These are phyloP conservation scores for Mycalesis mineus DNA, from an alignment of 2,888 invertebrate genomes.

Conservation along the genomic window DNA sequence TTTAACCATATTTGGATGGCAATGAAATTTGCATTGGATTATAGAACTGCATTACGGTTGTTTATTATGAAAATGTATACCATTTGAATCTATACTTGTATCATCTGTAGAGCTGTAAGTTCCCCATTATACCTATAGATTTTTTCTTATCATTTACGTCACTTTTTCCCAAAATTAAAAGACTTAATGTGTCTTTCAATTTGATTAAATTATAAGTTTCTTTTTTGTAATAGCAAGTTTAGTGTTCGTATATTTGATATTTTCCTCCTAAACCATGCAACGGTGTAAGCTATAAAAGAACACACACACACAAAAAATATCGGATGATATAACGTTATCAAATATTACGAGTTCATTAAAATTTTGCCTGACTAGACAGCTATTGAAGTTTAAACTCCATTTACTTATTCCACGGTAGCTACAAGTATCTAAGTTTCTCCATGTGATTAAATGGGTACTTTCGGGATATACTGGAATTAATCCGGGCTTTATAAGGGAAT, in stretches of 20 bases:
- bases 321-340: no score
- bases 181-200: neutral
- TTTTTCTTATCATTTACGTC: neutral
- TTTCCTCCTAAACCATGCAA: no score
- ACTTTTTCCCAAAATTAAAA: neutral
- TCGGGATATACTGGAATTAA: constrained; percentile 63
- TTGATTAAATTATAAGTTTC: no score
- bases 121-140: no score
- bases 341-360: no score
- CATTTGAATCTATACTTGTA: neutral
- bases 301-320: no score
- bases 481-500: constrained; percentile 62
- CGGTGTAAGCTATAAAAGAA: no score
- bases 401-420: no score
- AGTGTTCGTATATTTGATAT: no score
- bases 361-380: no score
- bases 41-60: neutral
- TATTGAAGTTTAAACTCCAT: no score
- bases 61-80: neutral
- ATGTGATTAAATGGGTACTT: constrained; percentile 51
- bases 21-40: neutral
- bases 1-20: neutral
- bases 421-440: constrained; percentile 28
- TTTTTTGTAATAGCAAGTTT: no score
- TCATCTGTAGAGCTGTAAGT: neutral